Conservation (phyloP, 2,888 invertebrate species). For the Physocephala rufipes region DNA sequence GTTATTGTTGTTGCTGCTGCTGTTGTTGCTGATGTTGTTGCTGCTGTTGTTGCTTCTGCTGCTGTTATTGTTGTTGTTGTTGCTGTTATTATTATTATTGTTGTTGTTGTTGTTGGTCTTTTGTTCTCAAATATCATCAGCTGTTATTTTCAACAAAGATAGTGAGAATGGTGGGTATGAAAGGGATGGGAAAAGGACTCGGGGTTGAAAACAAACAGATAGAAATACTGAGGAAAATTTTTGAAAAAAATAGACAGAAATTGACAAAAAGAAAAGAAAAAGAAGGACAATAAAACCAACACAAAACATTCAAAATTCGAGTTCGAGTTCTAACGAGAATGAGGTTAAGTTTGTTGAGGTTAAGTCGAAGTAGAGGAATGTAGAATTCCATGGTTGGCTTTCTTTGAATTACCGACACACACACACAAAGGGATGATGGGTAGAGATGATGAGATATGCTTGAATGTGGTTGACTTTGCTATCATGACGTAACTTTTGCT, state of each 20-base stretch:
- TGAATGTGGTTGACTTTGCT: too few species aligned
- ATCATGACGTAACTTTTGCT: too few species aligned
- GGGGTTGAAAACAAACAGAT: slow-evolving; percentile 6
- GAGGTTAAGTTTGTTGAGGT: slow-evolving; percentile 5
- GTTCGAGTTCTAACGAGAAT: slow-evolving; percentile 1
- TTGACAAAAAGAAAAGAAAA: neutral
- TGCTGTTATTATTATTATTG: neutral
- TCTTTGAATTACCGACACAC: neutral
- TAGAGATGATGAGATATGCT: too few species aligned
- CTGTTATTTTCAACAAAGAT: too few species aligned
- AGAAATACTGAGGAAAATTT: neutral
- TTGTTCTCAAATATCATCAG: slow-evolving; percentile 19
- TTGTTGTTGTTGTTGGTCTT: neutral
- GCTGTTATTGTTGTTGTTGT: neutral
- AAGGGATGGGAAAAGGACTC: slow-evolving; percentile 10
- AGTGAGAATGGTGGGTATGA: too few species aligned
- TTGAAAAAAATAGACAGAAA: neutral
- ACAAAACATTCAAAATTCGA: slow-evolving; percentile 12
- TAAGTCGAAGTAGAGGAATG: neutral
- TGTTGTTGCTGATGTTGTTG: slow-evolving; percentile 6
- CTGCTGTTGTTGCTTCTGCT: neutral
- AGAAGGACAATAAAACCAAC: neutral
- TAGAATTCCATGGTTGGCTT: neutral
- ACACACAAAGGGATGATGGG: too few species aligned
- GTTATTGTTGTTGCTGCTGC: neutral